These are phyloP conservation scores for Phengaris alcon DNA, from an alignment of 2,888 invertebrate species.

Conservation along the genomic window DNA sequence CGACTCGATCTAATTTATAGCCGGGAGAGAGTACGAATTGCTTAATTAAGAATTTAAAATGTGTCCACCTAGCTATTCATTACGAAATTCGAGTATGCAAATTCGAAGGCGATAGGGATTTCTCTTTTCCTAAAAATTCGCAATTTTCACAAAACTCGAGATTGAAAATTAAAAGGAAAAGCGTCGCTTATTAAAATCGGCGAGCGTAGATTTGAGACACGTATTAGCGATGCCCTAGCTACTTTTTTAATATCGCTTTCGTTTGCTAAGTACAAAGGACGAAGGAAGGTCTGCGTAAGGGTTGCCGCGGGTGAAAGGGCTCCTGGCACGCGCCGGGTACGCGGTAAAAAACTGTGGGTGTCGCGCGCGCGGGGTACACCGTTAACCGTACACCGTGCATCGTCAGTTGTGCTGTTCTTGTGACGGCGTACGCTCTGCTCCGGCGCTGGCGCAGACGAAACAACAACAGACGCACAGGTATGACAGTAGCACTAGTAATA, in stretches of 20 bases:
- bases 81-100: slow-evolving; percentile 65
- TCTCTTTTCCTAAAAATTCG: slow-evolving; percentile 47
- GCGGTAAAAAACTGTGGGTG: slow-evolving; percentile 68
- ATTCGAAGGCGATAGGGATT: slow-evolving; percentile 49
- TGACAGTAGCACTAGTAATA: background rate
- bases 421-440: slow-evolving; percentile 54
- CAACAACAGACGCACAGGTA: slow-evolving; percentile 20
- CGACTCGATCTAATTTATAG: slow-evolving; percentile 80
- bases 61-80: slow-evolving; percentile 76
- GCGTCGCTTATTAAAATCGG: slow-evolving; percentile 31
- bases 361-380: slow-evolving; percentile 43
- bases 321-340: slow-evolving; percentile 65
- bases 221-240: background rate
- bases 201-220: slow-evolving; percentile 19
- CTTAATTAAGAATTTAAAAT: slow-evolving; percentile 80
- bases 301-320: slow-evolving; percentile 52
- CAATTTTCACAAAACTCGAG: slow-evolving; percentile 40
- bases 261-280: slow-evolving; percentile 32
- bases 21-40: slow-evolving; percentile 78
- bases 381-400: slow-evolving; percentile 40
- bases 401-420: slow-evolving; percentile 62
- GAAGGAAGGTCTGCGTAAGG: slow-evolving; percentile 64
- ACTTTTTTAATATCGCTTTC: slow-evolving; percentile 26
- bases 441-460: slow-evolving; percentile 43
- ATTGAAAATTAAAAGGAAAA: slow-evolving; percentile 57